Evolutionary conservation across 2,888 invertebrate genomes (phyloP).

Genomic region (Micropterix aruncella): DNA sequence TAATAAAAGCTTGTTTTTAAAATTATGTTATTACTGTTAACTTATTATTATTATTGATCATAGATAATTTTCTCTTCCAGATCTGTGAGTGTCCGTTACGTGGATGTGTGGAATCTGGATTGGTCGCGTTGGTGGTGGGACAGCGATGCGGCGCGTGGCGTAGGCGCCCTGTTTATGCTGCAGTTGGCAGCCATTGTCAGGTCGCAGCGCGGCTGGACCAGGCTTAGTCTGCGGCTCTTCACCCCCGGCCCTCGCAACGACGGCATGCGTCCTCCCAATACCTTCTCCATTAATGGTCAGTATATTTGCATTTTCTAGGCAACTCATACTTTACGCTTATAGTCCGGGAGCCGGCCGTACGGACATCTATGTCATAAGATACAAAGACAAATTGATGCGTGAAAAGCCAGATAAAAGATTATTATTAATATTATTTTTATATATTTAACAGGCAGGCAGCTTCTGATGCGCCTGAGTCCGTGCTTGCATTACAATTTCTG

Average conservation of each 20-base stretch:
- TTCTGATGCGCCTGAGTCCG: too few species aligned
- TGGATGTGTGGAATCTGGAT: constrained; percentile 74
- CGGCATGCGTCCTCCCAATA: not conserved
- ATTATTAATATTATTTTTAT: too few species aligned
- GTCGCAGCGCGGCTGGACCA: constrained; percentile 83
- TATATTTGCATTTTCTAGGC: too few species aligned
- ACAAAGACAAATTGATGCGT: too few species aligned
- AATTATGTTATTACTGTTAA: constrained; percentile 5
- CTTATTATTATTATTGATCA: not conserved
- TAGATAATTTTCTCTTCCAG: too few species aligned
- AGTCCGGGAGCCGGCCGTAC: too few species aligned
- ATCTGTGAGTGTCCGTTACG: constrained; percentile 53
- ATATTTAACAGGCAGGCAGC: too few species aligned
- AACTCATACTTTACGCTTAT: too few species aligned
- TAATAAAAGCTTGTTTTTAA: too few species aligned
- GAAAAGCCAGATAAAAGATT: too few species aligned
- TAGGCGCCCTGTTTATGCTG: constrained; percentile 74
- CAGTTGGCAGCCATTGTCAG: constrained; percentile 93
- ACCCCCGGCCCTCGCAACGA: not conserved
- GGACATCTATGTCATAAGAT: too few species aligned
- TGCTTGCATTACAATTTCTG: too few species aligned
- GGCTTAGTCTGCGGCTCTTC: constrained; percentile 72
- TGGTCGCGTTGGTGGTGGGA: not conserved
- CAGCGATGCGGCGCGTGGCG: not conserved
- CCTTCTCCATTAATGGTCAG: not conserved